Evolutionary conservation across 2,113 vertebrate genomes (phyloP).

Genomic region (Nymphicus hollandicus): DNA sequence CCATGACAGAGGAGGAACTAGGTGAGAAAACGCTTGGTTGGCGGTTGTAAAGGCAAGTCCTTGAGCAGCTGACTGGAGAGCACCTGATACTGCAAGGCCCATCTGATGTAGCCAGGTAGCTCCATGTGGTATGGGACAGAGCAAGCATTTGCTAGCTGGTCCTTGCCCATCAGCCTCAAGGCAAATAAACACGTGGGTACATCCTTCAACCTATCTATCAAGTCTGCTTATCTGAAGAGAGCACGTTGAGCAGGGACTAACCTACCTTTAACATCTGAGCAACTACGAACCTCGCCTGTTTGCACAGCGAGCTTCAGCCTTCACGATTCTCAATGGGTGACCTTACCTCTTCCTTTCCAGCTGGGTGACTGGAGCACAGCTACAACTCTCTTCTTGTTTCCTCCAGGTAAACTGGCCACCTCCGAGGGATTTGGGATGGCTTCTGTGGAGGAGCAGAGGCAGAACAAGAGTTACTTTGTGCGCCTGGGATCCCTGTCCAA

Average conservation of each 20-base stretch:
- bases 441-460: conserved; percentile 67
- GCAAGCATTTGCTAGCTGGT: neutral
- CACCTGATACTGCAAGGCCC: neutral
- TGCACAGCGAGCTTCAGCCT: neutral
- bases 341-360: neutral
- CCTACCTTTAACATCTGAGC: neutral
- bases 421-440: conserved; percentile 38
- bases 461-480: conserved; percentile 84
- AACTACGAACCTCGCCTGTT: neutral
- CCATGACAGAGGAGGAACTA: conserved; percentile 83
- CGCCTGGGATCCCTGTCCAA: conserved; percentile 87
- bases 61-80: neutral
- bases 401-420: conserved; percentile 65
- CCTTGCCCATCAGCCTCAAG: neutral
- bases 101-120: neutral
- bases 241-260: neutral
- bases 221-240: conserved; percentile 7
- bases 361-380: neutral
- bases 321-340: fast-evolving
- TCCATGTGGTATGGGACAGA: neutral
- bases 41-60: neutral
- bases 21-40: conserved; percentile 76
- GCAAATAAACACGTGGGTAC: neutral
- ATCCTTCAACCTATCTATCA: neutral
- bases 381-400: conserved; percentile 10